A percentile compares a stretch with the other conserved stretches of the same genome.
These are phyloP conservation scores for Aradophagus sp. DNA, from an alignment of 1,140 invertebrate species.

Conservation along the genomic window DNA sequence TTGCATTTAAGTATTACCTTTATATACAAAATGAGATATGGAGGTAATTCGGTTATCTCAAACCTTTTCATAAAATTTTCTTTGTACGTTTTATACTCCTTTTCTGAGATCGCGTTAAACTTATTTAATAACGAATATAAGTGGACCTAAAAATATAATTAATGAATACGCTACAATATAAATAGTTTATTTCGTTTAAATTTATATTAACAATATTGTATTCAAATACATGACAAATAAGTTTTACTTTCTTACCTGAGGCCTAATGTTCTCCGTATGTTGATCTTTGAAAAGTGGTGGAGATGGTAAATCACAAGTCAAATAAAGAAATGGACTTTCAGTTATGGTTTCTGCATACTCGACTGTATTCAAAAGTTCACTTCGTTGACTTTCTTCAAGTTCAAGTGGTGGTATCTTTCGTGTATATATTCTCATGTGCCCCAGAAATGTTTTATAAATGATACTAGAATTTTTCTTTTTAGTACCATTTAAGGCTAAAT, in stretches of 20 bases:
- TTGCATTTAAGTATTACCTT: conserved; percentile 80
- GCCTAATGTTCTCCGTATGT: conserved; percentile 98
- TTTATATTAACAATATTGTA: too few relatives aligned
- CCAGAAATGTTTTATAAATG: conserved; percentile 96
- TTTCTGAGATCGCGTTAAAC: conserved; percentile 96
- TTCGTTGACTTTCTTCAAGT: conserved; percentile 90
- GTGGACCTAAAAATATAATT: conserved; percentile 83
- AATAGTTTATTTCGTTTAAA: too few relatives aligned
- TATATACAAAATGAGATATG: conserved; percentile 98
- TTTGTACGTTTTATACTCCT: conserved; percentile 99
- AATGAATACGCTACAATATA: too few relatives aligned
- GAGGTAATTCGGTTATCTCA: conserved; percentile 94
- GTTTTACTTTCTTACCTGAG: conserved; percentile 88
- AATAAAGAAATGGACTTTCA: conserved; percentile 94
- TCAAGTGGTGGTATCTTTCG: conserved; percentile 96
- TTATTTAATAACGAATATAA: conserved; percentile 94
- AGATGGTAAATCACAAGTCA: conserved; percentile 97
- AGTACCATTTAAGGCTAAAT: conserved; percentile 90
- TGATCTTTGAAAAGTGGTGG: conserved; percentile 98
- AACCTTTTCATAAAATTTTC: conserved; percentile 98
- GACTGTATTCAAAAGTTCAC: conserved; percentile 84
- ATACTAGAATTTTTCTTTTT: conserved; percentile 91
- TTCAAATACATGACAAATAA: too few relatives aligned
- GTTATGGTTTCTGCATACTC: conserved; percentile 92
- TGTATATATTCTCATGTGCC: conserved; percentile 95